A percentile compares a stretch with the other conserved stretches of the same genome.
These are phyloP conservation scores for Oscheius sp. DNA, from an alignment of 2,888 invertebrate genomes.

Conservation along the genomic window DNA sequence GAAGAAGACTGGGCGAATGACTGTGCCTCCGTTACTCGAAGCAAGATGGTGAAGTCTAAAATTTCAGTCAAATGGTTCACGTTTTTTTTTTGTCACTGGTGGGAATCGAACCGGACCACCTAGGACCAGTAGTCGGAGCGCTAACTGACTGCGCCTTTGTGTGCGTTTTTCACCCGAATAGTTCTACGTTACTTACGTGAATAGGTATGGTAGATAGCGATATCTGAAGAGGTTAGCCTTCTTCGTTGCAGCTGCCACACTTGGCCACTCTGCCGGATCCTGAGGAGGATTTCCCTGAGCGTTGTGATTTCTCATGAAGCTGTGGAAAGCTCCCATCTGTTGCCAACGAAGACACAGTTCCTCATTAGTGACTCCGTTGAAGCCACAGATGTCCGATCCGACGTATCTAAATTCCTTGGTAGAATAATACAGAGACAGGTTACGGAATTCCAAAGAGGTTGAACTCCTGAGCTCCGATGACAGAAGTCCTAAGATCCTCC, in stretches of 20 bases:
- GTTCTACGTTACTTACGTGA: conserved; percentile 44
- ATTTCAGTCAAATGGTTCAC: no score
- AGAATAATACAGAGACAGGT: conserved; percentile 9
- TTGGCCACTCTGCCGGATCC: conserved; percentile 71
- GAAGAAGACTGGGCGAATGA: conserved; percentile 68
- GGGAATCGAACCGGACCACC: no score
- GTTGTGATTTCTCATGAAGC: conserved; percentile 72
- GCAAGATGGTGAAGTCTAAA: conserved; percentile 63
- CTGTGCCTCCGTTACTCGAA: conserved; percentile 62
- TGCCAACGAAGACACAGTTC: conserved; percentile 80
- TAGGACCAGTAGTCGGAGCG: no score
- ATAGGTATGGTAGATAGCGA: conserved; percentile 68
- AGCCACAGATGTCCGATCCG: conserved; percentile 77
- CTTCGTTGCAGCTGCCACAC: conserved; percentile 66
- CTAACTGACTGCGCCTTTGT: no score
- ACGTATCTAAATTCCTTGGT: conserved; percentile 56
- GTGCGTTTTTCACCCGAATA: background rate
- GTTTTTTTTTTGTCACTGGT: no score
- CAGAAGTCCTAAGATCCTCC: conserved; percentile 80
- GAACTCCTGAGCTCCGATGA: conserved; percentile 64
- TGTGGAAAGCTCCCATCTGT: conserved; percentile 70
- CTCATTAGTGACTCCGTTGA: conserved; percentile 74
- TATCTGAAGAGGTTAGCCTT: conserved; percentile 70
- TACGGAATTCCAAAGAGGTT: conserved; percentile 61
- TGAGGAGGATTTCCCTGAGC: conserved; percentile 56